Evolutionary conservation across 2,797 vertebrate species (phyloP).

Genomic region (Coccyzus lansbergi): DNA sequence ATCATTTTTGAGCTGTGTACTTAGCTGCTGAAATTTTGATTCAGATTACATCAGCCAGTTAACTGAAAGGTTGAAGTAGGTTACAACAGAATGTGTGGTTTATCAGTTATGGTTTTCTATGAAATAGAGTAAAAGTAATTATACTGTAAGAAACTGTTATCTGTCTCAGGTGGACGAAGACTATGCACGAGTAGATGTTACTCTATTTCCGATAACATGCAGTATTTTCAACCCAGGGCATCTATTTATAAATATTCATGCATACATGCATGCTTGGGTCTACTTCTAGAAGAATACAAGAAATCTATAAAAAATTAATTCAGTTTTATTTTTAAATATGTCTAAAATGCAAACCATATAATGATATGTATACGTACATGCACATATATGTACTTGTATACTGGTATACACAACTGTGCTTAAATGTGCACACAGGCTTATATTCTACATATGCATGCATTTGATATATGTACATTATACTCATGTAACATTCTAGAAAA

Average conservation of each 20-base stretch:
- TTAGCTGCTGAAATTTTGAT: neutral
- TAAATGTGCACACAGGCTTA: neutral
- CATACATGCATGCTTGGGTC: neutral
- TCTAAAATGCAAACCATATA: neutral
- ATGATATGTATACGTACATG: neutral
- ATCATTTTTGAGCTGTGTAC: neutral
- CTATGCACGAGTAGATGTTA: neutral
- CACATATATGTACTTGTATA: neutral
- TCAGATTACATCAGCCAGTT: neutral
- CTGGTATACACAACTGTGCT: neutral
- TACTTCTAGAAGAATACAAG: neutral
- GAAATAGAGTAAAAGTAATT: neutral
- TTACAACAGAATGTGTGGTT: neutral
- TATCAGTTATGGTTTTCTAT: neutral
- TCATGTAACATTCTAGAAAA: neutral
- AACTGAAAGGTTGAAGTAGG: neutral
- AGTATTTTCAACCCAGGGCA: neutral
- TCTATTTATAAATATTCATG: neutral
- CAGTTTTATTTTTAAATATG: neutral
- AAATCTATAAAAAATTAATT: neutral
- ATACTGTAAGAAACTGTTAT: neutral
- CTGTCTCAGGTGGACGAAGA: neutral
- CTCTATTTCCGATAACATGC: neutral
- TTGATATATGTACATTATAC: neutral
- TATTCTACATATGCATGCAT: neutral